Percentiles rank a stretch among this genome's conserved stretches.
These are phyloP conservation scores for Antechinus flavipes DNA, from an alignment of 2,113 vertebrate genomes.

Conservation along the genomic window DNA sequence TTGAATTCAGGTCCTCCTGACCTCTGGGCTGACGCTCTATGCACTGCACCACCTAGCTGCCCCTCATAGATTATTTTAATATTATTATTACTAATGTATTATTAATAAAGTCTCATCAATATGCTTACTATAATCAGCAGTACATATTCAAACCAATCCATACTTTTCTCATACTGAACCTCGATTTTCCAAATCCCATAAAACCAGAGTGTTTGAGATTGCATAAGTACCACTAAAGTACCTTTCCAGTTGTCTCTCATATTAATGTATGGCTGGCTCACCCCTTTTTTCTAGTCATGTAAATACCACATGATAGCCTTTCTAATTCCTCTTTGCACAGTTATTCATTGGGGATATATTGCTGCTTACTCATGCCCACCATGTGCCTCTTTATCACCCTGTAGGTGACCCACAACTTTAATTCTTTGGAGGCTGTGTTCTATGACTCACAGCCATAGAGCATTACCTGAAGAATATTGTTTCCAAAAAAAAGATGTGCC, in stretches of 20 bases:
- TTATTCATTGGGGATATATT: neutral
- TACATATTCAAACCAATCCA: neutral
- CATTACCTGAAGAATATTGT: neutral
- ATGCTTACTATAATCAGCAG: neutral
- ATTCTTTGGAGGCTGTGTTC: neutral
- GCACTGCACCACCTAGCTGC: too few species aligned
- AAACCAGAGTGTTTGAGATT: neutral
- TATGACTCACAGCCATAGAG: neutral
- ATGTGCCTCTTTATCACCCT: neutral
- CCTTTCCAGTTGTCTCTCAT: neutral
- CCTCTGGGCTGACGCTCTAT: too few species aligned
- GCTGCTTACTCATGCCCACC: neutral
- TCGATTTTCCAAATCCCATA: neutral
- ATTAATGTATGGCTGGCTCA: neutral
- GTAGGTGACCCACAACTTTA: neutral
- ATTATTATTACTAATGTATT: neutral
- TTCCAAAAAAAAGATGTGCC: neutral
- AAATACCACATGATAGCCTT: neutral
- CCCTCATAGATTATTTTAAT: too few species aligned
- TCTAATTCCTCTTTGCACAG: neutral
- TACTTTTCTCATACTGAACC: neutral
- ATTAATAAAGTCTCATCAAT: neutral
- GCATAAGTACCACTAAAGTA: neutral
- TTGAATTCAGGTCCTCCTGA: too few species aligned
- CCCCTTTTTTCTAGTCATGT: neutral